These are phyloP conservation scores for Gymnoscopelus braueri DNA, from an alignment of 2,797 vertebrate genomes.

Conservation along the genomic window DNA sequence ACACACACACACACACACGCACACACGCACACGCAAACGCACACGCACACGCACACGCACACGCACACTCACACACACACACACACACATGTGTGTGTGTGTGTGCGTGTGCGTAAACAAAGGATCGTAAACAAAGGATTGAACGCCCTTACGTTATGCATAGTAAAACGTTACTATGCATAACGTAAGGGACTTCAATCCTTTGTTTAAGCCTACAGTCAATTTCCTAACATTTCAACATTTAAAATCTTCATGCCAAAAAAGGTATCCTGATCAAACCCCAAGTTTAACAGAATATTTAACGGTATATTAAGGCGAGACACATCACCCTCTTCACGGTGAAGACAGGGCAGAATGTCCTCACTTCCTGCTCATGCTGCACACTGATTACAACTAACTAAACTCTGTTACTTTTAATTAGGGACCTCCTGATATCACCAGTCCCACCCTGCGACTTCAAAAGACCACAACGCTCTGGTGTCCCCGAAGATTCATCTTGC, in stretches of 20 bases:
- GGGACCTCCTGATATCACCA: constrained; percentile 24
- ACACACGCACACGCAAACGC: not conserved
- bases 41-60: not conserved
- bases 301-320: too few species aligned
- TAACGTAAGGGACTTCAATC: too few species aligned
- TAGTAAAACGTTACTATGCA: too few species aligned
- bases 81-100: not conserved
- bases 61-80: not conserved
- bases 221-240: too few species aligned
- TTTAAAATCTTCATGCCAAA: too few species aligned
- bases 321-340: constrained; percentile 23
- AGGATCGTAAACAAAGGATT: too few species aligned
- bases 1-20: not conserved
- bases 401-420: constrained; percentile 32
- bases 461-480: constrained; percentile 19
- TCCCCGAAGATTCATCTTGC: constrained; percentile 38
- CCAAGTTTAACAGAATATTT: too few species aligned
- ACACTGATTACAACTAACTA: constrained; percentile 25
- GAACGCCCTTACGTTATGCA: too few species aligned
- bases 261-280: too few species aligned
- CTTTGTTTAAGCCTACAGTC: too few species aligned
- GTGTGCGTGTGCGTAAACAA: too few species aligned
- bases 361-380: constrained; percentile 11
- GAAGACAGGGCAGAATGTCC: constrained; percentile 5
- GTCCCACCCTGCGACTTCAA: constrained; percentile 27